Conservation (phyloP, 2,888 invertebrate species). For the Syrphus vitripennis region DNA sequence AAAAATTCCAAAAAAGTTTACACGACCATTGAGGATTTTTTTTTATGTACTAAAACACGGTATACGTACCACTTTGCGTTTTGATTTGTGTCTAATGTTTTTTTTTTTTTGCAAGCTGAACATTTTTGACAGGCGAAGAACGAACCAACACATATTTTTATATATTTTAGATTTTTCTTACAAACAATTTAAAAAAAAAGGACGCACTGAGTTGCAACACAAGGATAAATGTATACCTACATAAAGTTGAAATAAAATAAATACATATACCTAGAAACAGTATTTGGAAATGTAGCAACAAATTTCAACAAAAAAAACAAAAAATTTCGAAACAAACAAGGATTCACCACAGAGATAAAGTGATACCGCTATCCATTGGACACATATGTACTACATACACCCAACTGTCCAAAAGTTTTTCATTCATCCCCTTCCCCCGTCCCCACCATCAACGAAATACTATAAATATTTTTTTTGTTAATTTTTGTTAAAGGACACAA, state of each 20-base stretch:
- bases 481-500: constrained; percentile 16
- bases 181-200: constrained; percentile 16
- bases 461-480: background rate
- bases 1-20: constrained; percentile 29
- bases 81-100: background rate
- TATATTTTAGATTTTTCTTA: constrained; percentile 45
- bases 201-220: background rate
- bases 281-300: background rate
- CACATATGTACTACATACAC: constrained; percentile 34
- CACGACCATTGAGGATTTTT: constrained; percentile 16
- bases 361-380: constrained; percentile 56
- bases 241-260: constrained; percentile 9
- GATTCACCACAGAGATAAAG: constrained; percentile 55
- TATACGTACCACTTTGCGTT: constrained; percentile 36
- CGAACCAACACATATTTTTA: constrained; percentile 50
- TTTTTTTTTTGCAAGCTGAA: background rate
- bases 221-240: background rate
- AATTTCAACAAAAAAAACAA: background rate
- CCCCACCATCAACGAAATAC: background rate
- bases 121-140: constrained; percentile 38
- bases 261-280: background rate
- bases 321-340: background rate
- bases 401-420: constrained; percentile 35
- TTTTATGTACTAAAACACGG: background rate
- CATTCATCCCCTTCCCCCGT: constrained; percentile 15